Evolutionary conservation across 2,113 vertebrate species (phyloP), one percentile per base, ranked within the genome.

Genomic region (Leucopsar rothschildi): DNA sequence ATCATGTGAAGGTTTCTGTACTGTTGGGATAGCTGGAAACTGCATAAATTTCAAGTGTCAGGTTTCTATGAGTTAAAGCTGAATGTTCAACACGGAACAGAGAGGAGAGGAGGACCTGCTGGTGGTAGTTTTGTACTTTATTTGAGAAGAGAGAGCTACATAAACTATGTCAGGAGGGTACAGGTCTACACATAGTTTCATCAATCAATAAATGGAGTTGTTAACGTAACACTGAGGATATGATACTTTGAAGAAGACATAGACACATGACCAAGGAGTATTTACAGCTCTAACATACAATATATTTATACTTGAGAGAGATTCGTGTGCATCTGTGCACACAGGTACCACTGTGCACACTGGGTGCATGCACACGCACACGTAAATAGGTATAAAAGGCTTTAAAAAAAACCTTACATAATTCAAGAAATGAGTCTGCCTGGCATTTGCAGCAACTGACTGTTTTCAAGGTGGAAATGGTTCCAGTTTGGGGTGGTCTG

Each of bases 91-190:
- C 47, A 47, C 1, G 4, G 44, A 85, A 55, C 39, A 86, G 79
- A 92, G 84, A 52, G 18, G 72, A 71, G 45, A 88, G 22, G 35
- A 77, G 40, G 42, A 77, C 89, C n/a, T 93, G 42, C 24, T 52
- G 65, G 80, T 82, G 78, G 83, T 94, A 93, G 90, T 98, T 98
- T 98, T 97, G 93, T 88, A 95, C 94, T 98, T 98, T 98, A 98
- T 98, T 98, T 98, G 98, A 98, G 98, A 98, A 98, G 97, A 98
- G 96, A 97, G 96, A 69, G 95, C 97, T 98, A 98, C 98, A 97
- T 97, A 98, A 98, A 98, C 98, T 98, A 98, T 98, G 98, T 98
- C 97, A 97, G 97, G 86, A 98, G 81, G 95, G 96, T 98, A 98
- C 97, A 98, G 95, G 63, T 98, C 95, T 98, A 98, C 98, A 96